phyloP scores from a whole-genome alignment of 1,140 invertebrate genomes.

The Drosophila pectinifera region DNA sequence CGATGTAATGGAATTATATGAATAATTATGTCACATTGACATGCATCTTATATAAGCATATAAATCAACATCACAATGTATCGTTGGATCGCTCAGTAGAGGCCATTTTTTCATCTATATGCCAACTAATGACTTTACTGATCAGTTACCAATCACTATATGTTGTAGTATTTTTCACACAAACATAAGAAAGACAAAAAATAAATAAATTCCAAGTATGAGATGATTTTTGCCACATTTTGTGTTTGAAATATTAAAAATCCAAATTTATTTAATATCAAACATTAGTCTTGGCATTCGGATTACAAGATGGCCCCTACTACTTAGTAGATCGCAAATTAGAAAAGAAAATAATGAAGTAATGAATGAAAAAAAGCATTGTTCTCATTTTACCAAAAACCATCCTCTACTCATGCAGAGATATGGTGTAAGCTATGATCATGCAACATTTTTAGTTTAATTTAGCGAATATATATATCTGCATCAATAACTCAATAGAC shows the following conservation, averaged over 20 bases:
- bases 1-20: conserved; percentile 17
- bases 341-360: not conserved
- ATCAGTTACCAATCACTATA: too few relatives aligned
- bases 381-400: conserved; percentile 8
- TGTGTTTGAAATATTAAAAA: not conserved
- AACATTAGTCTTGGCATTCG: not conserved
- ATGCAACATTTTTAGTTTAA: conserved; percentile 10
- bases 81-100: not conserved
- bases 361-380: conserved; percentile 2
- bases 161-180: too few relatives aligned
- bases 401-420: conserved; percentile 14
- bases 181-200: not conserved
- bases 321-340: not conserved
- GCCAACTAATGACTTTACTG: not conserved
- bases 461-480: conserved; percentile 10
- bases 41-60: conserved; percentile 17
- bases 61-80: conserved; percentile 9
- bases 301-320: not conserved
- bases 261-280: not conserved
- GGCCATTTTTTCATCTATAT: conserved; percentile 5
- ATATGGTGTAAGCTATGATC: not conserved
- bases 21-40: conserved; percentile 21
- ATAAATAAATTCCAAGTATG: not conserved
- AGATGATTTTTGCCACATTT: not conserved
- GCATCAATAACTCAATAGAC: conserved; percentile 21